Conservation (phyloP, 2,888 invertebrate genomes). For the Lasioglossum calceatum region DNA sequence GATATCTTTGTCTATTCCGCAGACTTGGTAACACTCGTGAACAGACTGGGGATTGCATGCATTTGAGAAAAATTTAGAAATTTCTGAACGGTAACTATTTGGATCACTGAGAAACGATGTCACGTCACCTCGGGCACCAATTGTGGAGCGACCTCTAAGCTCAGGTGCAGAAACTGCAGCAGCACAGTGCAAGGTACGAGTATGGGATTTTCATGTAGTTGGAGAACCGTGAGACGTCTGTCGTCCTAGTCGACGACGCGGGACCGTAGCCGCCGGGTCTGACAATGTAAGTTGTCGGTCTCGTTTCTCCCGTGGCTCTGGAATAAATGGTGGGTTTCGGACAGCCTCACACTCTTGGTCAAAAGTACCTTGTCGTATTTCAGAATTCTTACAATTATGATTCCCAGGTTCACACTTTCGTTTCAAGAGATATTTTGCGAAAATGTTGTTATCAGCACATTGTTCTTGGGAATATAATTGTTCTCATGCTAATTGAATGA, state of each 20-base stretch:
- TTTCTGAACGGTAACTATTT: background rate
- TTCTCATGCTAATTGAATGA: too few species aligned
- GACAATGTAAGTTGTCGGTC: slow-evolving; percentile 24
- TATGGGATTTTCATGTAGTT: slow-evolving; percentile 68
- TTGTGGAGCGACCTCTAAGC: background rate
- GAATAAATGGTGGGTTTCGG: slow-evolving; percentile 60
- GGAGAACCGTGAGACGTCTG: slow-evolving; percentile 34
- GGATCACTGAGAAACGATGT: background rate
- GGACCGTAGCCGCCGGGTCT: slow-evolving; percentile 7
- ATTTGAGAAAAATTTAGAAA: too few species aligned
- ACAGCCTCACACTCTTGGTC: background rate
- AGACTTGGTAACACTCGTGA: too few species aligned
- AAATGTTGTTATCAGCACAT: too few species aligned
- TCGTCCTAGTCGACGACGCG: slow-evolving; percentile 25
- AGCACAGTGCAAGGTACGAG: slow-evolving; percentile 26
- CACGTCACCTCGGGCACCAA: background rate
- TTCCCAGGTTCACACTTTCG: too few species aligned
- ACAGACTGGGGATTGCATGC: too few species aligned
- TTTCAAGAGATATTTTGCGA: too few species aligned
- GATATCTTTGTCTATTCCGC: too few species aligned
- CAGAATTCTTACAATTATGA: background rate
- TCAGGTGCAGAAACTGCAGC: background rate
- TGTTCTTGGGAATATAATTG: too few species aligned
- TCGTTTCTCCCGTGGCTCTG: slow-evolving; percentile 38
- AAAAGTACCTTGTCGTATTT: background rate